Evolutionary conservation across 2,113 vertebrate genomes (phyloP).

Genomic region (Ranitomeya variabilis): DNA sequence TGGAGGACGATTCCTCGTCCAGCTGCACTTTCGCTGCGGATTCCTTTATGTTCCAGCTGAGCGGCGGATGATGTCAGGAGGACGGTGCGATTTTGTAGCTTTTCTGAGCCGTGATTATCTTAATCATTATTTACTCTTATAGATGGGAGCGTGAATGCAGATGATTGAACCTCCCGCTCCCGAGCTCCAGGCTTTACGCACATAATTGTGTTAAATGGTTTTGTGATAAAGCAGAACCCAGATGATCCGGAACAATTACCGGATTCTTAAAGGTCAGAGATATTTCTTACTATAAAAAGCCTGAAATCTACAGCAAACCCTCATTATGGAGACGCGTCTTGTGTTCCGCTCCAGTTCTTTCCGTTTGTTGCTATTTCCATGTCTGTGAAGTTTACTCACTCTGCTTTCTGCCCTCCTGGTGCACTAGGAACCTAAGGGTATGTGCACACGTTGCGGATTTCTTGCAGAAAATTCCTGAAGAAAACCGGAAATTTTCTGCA

Average conservation of each 20-base stretch:
- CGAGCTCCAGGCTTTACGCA: not conserved
- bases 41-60: not conserved
- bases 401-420: too few species aligned
- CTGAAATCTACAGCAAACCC: not conserved
- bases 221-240: conserved; percentile 25
- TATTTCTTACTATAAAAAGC: conserved; percentile 23
- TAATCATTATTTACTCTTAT: conserved; percentile 38
- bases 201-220: conserved; percentile 52
- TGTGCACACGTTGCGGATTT: too few species aligned
- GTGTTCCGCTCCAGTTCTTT: not conserved
- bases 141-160: conserved; percentile 26
- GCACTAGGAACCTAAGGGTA: too few species aligned
- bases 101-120: not conserved
- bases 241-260: conserved; percentile 52
- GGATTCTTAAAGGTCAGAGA: conserved; percentile 29
- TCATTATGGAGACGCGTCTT: not conserved
- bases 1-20: not conserved
- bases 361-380: not conserved
- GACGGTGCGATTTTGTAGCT: not conserved
- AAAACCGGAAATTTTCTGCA: too few species aligned
- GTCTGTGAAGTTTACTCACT: too few species aligned
- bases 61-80: conserved; percentile 10
- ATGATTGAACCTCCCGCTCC: not conserved
- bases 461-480: too few species aligned
- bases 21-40: not conserved